phyloP scores from a whole-genome alignment of 2,888 invertebrate species.

The Phasia obesa region DNA sequence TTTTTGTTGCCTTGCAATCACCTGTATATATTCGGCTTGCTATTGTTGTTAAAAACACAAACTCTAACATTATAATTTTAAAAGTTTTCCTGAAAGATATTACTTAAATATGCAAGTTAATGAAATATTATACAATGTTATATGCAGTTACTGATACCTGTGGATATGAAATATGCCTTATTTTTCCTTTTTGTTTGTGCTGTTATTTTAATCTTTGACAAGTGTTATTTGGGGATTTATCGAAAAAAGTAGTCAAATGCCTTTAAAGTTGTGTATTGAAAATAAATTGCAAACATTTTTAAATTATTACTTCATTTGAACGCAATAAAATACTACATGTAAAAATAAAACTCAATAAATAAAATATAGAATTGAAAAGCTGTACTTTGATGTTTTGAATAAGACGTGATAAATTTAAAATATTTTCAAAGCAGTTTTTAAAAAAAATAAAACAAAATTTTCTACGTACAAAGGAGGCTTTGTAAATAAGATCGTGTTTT shows the following conservation, averaged over 20 bases:
- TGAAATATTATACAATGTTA: background rate
- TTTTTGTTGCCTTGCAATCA: too few relatives aligned
- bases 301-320: background rate
- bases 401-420: slow-evolving; percentile 63
- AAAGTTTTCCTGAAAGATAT: too few relatives aligned
- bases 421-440: slow-evolving; percentile 1
- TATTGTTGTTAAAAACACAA: too few relatives aligned
- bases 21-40: too few relatives aligned
- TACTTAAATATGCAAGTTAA: background rate
- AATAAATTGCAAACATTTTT: slow-evolving; percentile 39
- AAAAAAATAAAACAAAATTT: background rate
- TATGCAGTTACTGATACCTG: background rate
- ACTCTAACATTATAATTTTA: too few relatives aligned
- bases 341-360: background rate
- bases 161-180: slow-evolving; percentile 23
- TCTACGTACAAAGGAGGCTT: slow-evolving; percentile 7
- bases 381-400: slow-evolving; percentile 54
- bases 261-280: slow-evolving; percentile 37
- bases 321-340: background rate
- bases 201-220: slow-evolving; percentile 73
- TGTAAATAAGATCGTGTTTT: slow-evolving; percentile 27
- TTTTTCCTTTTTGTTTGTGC: slow-evolving; percentile 52
- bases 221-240: slow-evolving; percentile 72
- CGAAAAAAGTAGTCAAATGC: slow-evolving; percentile 28
- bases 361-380: background rate